phyloP scores from a whole-genome alignment of 92 coral and sea anemone genomes.

The Porites rus region DNA sequence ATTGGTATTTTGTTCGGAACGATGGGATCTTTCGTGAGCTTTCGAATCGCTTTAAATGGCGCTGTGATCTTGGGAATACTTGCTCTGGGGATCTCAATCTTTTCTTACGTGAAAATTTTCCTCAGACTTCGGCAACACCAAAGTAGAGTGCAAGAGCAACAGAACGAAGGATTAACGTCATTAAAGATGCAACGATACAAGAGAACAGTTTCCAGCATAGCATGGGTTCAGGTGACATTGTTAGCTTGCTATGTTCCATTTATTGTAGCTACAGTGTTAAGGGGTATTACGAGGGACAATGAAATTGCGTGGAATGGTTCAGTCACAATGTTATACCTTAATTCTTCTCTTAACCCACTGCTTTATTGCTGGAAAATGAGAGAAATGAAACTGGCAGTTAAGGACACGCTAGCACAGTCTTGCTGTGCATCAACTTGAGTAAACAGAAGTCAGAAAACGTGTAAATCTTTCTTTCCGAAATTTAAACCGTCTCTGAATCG shows the following conservation, averaged over 20 bases:
- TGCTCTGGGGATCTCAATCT: not conserved
- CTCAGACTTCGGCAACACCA: not conserved
- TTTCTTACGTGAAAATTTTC: not conserved
- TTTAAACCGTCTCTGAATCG: too few species aligned
- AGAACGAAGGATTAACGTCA: conserved; percentile 1
- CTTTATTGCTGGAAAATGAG: not conserved
- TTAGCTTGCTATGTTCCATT: conserved; percentile 3
- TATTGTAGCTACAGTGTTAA: not conserved
- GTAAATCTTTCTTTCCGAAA: too few species aligned
- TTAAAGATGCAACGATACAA: not conserved
- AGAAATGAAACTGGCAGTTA: not conserved
- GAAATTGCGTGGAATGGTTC: not conserved
- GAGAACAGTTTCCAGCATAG: conserved; percentile 16
- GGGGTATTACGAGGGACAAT: not conserved
- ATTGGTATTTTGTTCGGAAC: not conserved
- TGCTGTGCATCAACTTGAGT: not conserved
- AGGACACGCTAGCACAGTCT: not conserved
- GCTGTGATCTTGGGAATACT: not conserved
- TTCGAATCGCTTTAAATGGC: not conserved
- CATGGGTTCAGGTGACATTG: conserved; percentile 11
- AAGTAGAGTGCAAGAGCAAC: not conserved
- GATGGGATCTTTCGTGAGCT: not conserved
- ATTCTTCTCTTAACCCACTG: not conserved
- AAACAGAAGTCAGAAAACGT: too few species aligned
- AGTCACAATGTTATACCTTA: not conserved